A percentile compares a stretch with the other conserved stretches of the same genome.
phyloP scores from a whole-genome alignment of 2,888 invertebrate species.

The Protophormia terraenovae region DNA sequence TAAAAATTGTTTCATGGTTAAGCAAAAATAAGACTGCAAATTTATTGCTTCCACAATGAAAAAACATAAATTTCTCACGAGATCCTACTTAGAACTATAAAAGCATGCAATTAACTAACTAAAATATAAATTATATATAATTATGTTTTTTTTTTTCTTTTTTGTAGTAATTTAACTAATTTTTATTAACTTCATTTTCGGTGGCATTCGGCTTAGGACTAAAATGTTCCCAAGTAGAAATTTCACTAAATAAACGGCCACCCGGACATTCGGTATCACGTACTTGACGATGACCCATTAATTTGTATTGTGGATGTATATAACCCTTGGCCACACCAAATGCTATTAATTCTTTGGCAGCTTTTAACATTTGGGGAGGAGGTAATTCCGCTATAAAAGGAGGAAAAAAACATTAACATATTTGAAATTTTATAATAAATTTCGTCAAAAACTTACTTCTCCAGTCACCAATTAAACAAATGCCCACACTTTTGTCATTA shows the following conservation, averaged over 20 bases:
- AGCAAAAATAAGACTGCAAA: not conserved
- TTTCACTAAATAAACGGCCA: constrained; percentile 83
- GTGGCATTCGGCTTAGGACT: constrained; percentile 77
- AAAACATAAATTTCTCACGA: not conserved
- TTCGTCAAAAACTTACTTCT: constrained; percentile 83
- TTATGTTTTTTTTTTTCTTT: too few relatives aligned
- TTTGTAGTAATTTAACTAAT: constrained; percentile 40
- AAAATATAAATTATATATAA: not conserved
- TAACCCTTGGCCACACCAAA: constrained; percentile 85
- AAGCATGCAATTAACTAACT: not conserved
- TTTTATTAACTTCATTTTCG: constrained; percentile 68
- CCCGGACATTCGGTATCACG: constrained; percentile 87
- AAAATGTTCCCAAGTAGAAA: constrained; percentile 85
- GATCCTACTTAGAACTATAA: constrained; percentile 23
- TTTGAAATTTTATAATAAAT: not conserved
- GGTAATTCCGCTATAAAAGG: constrained; percentile 83
- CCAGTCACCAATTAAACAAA: constrained; percentile 89
- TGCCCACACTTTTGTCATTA: constrained; percentile 86
- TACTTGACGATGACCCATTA: constrained; percentile 86
- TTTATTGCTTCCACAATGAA: not conserved
- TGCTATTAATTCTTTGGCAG: constrained; percentile 84
- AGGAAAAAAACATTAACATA: not conserved
- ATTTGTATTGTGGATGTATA: constrained; percentile 83
- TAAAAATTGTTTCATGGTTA: too few relatives aligned
- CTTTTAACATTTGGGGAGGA: constrained; percentile 83